A percentile compares a stretch with the other conserved stretches of the same genome.
Evolutionary conservation across 30 jellyfish, hydroid and myxozoan genomes (phyloP).

Genomic region (Hydra vulgaris): DNA sequence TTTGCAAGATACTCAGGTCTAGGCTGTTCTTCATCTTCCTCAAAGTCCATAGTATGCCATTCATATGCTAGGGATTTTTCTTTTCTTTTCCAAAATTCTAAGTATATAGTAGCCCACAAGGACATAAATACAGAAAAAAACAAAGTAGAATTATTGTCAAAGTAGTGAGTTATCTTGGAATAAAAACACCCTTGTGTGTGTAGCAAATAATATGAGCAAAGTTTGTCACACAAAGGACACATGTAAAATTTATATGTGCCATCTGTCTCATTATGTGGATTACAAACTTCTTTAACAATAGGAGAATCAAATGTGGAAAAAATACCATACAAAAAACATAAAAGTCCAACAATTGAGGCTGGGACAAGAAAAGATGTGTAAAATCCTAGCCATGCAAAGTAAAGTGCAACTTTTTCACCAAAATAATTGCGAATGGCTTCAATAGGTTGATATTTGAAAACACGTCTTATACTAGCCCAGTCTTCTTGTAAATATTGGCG

Average conservation of each 20-base stretch:
- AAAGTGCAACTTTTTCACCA: conserved; percentile 95
- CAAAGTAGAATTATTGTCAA: conserved; percentile 91
- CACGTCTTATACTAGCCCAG: conserved; percentile 86
- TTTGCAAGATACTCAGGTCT: conserved; percentile 88
- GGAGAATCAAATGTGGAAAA: conserved; percentile 50
- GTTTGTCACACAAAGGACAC: conserved; percentile 97
- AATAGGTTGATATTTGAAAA: conserved; percentile 92
- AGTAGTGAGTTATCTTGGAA: conserved; percentile 75
- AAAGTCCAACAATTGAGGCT: conserved; percentile 87
- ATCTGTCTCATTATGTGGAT: conserved; percentile 25
- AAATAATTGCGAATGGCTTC: conserved; percentile 73
- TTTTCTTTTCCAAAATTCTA: conserved; percentile 94
- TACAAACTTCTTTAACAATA: conserved; percentile 82
- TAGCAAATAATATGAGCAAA: conserved; percentile 75
- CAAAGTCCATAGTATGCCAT: conserved; percentile 99
- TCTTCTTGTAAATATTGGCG: conserved; percentile 84
- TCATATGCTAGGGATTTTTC: conserved; percentile 85
- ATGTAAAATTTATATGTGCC: conserved; percentile 40
- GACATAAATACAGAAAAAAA: conserved; percentile 97
- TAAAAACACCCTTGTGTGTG: conserved; percentile 68
- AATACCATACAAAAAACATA: conserved; percentile 86
- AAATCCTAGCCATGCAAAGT: conserved; percentile 97
- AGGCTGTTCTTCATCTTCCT: conserved; percentile 96
- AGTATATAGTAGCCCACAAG: conserved; percentile 89
- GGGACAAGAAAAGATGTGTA: conserved; percentile 86